Base-by-base conservation (phyloP, 2,113 vertebrate species). In the Crotalus horridus region DNA sequence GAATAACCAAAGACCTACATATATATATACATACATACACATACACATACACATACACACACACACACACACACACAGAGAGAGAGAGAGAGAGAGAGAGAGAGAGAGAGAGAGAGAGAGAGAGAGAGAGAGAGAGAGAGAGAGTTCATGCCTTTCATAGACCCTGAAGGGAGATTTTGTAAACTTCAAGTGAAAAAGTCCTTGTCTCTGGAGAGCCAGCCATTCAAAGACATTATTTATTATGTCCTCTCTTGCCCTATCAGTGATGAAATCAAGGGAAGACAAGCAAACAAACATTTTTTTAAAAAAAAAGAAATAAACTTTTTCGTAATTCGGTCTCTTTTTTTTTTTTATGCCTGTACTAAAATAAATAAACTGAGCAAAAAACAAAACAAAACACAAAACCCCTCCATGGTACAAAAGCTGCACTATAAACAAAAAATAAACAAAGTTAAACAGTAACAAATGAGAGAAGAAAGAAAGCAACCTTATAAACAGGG, bases 21-120 rank as follows among this genome's bases (percentile, higher is more conserved):
- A 46, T 0, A 46, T 0, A 46, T 0, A 46, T 0, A 46, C 0
- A 46, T 0, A 46, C 0, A 46, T 0, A 46, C 43, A 0, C 6
- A 48, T 0, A 48, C 48, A 48, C 6, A 48, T 6, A 7, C 6
- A 48, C 48, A 48, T 0, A 48, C 48, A 48, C 6, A 48, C 48
- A 48, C 6, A 48, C 46, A 48, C 3, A 48, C 46, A 46, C 46
- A 46, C 3, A 39, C 33, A 39, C 33, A 39, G 39, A 39, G 39
- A 39, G 39, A 39, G 39, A 39, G 39, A 39, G 39, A 39, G 39
- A 39, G 39, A 39, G 39, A 39, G 39, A 39, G 39, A 39, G 39
- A 39, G 39, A 39, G 39, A 39, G 39, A 39, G 39, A 2, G n/a
- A 39, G 39, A 39, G 39, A 39, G 39, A 39, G 39, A 39, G 39